A percentile compares a stretch with the other conserved stretches of the same genome.
phyloP scores from a whole-genome alignment of 1,140 invertebrate genomes.

The Heliconius eleuchia region DNA sequence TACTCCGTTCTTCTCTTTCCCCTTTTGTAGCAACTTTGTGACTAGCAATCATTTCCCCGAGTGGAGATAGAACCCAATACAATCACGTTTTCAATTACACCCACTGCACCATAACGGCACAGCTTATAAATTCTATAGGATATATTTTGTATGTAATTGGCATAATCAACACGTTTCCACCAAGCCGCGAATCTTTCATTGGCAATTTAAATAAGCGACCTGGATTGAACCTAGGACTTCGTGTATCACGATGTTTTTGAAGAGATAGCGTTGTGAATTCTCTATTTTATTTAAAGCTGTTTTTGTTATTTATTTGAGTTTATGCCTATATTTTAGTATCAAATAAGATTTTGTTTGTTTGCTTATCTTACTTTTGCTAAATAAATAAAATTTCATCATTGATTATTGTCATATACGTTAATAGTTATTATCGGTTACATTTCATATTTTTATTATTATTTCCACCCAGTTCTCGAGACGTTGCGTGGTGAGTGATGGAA shows the following conservation, averaged over 20 bases:
- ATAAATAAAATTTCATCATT: neutral
- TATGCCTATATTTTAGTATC: neutral
- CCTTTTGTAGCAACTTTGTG: neutral
- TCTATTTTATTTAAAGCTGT: constrained; percentile 2
- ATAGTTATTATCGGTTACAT: too few species aligned
- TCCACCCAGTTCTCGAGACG: too few species aligned
- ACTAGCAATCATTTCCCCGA: neutral
- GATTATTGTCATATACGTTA: too few species aligned
- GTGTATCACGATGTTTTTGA: constrained; percentile 30
- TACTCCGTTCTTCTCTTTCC: neutral
- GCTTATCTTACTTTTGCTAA: too few species aligned
- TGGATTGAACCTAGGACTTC: constrained; percentile 32
- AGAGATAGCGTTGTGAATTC: constrained; percentile 20
- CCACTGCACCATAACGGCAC: neutral
- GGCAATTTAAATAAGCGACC: constrained; percentile 32
- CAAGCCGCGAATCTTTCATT: constrained; percentile 25
- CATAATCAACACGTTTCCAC: constrained; percentile 29
- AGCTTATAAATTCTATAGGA: neutral
- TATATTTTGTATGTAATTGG: constrained; percentile 27
- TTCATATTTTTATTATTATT: too few species aligned
- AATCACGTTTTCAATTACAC: neutral
- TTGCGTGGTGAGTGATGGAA: too few species aligned
- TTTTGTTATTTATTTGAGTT: neutral
- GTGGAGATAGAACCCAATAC: neutral
- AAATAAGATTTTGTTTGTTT: neutral